Base-by-base conservation (phyloP, 2,888 invertebrate species). In the Falcaria lacertinaria region DNA sequence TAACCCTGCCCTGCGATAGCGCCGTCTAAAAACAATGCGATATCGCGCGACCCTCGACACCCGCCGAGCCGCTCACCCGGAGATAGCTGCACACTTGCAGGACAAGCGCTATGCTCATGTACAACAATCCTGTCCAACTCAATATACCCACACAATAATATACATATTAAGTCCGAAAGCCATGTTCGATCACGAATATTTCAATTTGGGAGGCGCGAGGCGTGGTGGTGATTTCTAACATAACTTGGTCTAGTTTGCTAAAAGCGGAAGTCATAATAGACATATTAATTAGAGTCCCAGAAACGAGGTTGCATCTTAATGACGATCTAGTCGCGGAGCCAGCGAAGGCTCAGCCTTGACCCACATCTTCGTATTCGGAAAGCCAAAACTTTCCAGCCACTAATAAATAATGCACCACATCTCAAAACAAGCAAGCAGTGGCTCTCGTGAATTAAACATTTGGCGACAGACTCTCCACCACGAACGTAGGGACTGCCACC, bases 321-420 rank as follows among this genome's bases (percentile, higher is more conserved):
- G 54, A 53, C 33, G 51, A 47, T 39, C 46, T 56, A 45, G 52
- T 42, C 38, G 45, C 45, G 48, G 48, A 47, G 41, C 46, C 52
- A 50, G 52, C 41, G 56, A 48, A 44, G 47, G 48, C 48, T 50
- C 54, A 48, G 71, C 72, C 79, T 70, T 77, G 76, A 74, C 76
- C 72, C 57, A 73, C 74, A 73, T 80, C 60, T 77, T 74, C 61
- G 69, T 73, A 77, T 75, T 74, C 74, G 59, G 56, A 68, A 66
- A 74, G 63, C 48, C 63, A 45, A 76, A 78, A 79, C 74, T 79
- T 78, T 79, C 78, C 74, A 76, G 50, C 69, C 51, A 50, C 65
- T 68, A 43, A 71, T 74, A 69, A 74, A 77, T 78, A 74, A 75
- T 73, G 63, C 63, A 67, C 50, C 47, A 47, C 52, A 60, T 63